Evolutionary conservation across 1,140 invertebrate species (phyloP).

Genomic region (Lepidurus apus): DNA sequence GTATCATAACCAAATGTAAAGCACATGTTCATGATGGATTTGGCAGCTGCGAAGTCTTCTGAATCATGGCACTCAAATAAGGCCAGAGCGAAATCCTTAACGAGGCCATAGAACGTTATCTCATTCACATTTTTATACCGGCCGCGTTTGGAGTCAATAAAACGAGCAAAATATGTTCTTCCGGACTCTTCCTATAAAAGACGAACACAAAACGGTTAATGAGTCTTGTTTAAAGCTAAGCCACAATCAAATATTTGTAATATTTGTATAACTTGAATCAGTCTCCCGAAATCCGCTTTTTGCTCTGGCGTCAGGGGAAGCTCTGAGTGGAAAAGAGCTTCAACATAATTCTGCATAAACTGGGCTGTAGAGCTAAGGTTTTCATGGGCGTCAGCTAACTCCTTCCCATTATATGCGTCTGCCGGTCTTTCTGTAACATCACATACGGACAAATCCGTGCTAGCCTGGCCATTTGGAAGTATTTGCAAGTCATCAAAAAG

Average conservation of each 20-base stretch:
- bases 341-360: not conserved
- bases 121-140: conserved; percentile 60
- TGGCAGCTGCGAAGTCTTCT: conserved; percentile 69
- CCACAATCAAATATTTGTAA: too few species aligned
- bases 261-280: not conserved
- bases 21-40: conserved; percentile 75
- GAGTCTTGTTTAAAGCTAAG: not conserved
- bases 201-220: not conserved
- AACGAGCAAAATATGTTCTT: conserved; percentile 54
- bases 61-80: conserved; percentile 71
- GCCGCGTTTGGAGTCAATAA: conserved; percentile 65
- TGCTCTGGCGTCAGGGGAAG: not conserved
- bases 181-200: not conserved
- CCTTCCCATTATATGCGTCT: too few species aligned
- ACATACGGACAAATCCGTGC: not conserved
- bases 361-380: not conserved
- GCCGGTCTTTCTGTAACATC: not conserved
- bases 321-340: not conserved
- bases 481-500: not conserved
- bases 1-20: conserved; percentile 57
- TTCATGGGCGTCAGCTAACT: not conserved
- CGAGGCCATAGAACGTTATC: conserved; percentile 67
- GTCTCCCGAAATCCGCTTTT: not conserved
- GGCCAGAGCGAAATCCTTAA: conserved; percentile 69
- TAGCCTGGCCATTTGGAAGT: not conserved